These are phyloP conservation scores for Sebastes steindachneri DNA, from an alignment of 2,797 vertebrate genomes.

Conservation along the genomic window DNA sequence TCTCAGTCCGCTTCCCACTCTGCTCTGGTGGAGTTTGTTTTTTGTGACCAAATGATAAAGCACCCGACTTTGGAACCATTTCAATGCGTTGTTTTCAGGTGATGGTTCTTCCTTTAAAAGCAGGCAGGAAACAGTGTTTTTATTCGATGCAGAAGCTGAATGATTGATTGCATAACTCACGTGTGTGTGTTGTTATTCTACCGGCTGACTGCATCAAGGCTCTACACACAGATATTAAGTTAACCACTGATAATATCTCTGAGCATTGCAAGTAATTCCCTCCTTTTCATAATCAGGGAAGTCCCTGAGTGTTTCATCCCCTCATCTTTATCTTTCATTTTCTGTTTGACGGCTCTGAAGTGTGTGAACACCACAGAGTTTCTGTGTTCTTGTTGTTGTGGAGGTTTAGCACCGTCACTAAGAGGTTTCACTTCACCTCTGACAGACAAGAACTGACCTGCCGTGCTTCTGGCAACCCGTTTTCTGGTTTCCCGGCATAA, in stretches of 20 bases:
- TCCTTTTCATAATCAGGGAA: not conserved
- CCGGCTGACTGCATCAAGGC: not conserved
- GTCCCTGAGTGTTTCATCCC: not conserved
- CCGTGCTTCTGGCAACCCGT: not conserved
- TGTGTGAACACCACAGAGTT: not conserved
- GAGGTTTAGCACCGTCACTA: not conserved
- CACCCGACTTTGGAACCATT: not conserved
- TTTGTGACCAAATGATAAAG: not conserved
- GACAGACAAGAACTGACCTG: not conserved
- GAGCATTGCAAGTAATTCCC: not conserved
- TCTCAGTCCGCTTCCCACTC: not conserved
- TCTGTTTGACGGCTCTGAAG: not conserved
- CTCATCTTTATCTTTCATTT: constrained; percentile 36
- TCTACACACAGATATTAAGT: not conserved
- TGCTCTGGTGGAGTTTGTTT: not conserved
- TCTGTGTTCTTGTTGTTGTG: not conserved
- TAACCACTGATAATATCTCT: not conserved
- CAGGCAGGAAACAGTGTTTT: not conserved
- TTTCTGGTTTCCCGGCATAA: constrained; percentile 23
- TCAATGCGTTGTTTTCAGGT: not conserved
- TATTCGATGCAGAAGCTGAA: not conserved
- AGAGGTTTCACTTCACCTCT: constrained; percentile 26
- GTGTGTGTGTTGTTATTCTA: not conserved
- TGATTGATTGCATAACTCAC: too few species aligned
- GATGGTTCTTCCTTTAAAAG: not conserved